These are phyloP conservation scores for Parotocinclus haroldoi DNA, from an alignment of 2,797 vertebrate genomes.

Conservation along the genomic window DNA sequence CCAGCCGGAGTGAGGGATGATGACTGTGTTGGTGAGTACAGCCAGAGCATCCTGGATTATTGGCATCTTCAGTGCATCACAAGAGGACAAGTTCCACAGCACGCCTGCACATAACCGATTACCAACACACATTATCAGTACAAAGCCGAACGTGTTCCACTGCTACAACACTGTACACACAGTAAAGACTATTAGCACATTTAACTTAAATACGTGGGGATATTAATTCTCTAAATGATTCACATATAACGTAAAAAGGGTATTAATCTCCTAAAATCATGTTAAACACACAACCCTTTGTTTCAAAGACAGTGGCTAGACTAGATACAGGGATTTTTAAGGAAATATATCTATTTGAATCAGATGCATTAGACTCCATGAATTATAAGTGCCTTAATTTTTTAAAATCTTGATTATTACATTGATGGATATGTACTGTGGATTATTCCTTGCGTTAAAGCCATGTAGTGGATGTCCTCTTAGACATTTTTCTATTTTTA, in stretches of 20 bases:
- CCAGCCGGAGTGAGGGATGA: slow-evolving; percentile 97
- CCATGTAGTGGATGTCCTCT: too few species aligned
- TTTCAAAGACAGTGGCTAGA: too few species aligned
- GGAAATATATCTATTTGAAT: slow-evolving; percentile 38
- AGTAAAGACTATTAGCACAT: background rate
- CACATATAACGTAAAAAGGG: too few species aligned
- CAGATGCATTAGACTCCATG: background rate
- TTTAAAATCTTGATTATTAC: slow-evolving; percentile 32
- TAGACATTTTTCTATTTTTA: slow-evolving; percentile 22
- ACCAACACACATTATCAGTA: too few species aligned
- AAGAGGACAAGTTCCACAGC: slow-evolving; percentile 96
- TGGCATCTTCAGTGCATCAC: slow-evolving; percentile 97
- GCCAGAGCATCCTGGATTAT: slow-evolving; percentile 97
- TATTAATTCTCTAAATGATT: too few species aligned
- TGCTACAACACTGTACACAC: background rate
- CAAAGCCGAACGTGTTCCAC: background rate
- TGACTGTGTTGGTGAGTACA: slow-evolving; percentile 95
- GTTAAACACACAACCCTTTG: too few species aligned
- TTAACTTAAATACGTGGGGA: slow-evolving; percentile 3
- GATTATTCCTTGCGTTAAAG: too few species aligned
- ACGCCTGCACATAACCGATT: slow-evolving; percentile 68
- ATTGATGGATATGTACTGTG: too few species aligned
- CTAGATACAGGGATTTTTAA: slow-evolving; percentile 39
- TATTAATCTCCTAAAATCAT: too few species aligned
- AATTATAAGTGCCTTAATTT: slow-evolving; percentile 31